Evolutionary conservation across 2,797 vertebrate species (phyloP), one percentile per base, ranked within the genome.

Genomic region (Hydrophis major): DNA sequence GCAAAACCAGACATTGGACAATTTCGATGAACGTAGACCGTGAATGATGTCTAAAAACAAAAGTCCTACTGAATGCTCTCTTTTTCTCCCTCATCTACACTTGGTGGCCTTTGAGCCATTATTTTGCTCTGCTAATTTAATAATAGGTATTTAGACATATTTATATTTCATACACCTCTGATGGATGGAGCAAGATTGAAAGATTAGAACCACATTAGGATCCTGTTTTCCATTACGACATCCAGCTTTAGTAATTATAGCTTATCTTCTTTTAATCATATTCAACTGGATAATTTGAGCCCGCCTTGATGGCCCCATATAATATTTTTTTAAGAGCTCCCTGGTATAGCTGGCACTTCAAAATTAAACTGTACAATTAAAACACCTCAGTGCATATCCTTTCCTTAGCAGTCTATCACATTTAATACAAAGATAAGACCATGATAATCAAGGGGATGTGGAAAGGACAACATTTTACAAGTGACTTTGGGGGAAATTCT

Each of bases 221-320:
- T 97, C 94, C 94, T 91, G 88, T 97, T 97, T 97, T 97, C 97
- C 97, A 97, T 97, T 98, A 96, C 95, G 96, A 93, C 27, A 86
- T 95, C 95, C 95, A 89, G 92, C 97, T 97, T 90, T 61, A 89
- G 97, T 98, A 98, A 98, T 94, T 92, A 93, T 95, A 97, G 96
- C 97, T 97, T 97, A 97, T 97, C 97, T 97, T 96, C 94, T 96
- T 97, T 93, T 96, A 97, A 98, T 97, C 97, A 97, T 97, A 97
- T 97, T 97, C 97, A 97, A 96, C 97, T 97, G 96, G 97, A 97
- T 97, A 97, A 98, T 97, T 97, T 97, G 97, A 98, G 96, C 96
- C 96, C 87, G 94, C 92, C 96, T 96, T 97, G 97, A 97, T 97
- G 97, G 97, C 96, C 37, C 95, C 96, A 97, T 98, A 96, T 98